Evolutionary conservation across 1,140 invertebrate species (phyloP), one percentile per base, ranked within the genome.

Genomic region (Chrysopa pallens): DNA sequence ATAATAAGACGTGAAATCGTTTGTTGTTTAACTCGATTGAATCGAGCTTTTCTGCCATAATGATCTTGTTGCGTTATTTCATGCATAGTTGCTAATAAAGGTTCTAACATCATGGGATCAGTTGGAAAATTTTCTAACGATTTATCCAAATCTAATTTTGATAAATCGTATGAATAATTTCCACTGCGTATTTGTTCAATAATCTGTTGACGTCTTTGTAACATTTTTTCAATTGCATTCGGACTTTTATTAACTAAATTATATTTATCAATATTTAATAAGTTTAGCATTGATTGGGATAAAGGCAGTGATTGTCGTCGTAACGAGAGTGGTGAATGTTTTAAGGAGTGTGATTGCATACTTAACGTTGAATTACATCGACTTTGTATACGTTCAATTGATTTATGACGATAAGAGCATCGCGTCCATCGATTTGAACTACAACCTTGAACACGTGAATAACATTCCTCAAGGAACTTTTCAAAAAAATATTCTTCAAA

Each of bases 1-100:
- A 68, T 64, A 29, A 66, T 58, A 43, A 71, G 62, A 45, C 57
- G 60, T 2, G 64, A 51, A 44, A 70, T 59, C 49, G 66, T 68
- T 8, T 63, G 52, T 39, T 67, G 59, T 44, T 70, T 64, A 8
- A 56, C 55, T 36, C 56, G 56, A 27, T 52, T 51, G 14, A 58
- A 43, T 29, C 52, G 46, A 40, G 46, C 39, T 36, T 55, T 60
- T 29, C 58, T 56, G 5, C 13, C 23, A 44, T 44, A 31, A 48
- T 48, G 17, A 49, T 50, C 42, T 42, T 51, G 41, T 46, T 40
- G 17, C 38, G 52, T 37, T 47, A 42, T 42, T 58, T 42, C 54
- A 52, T 15, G 59, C 46, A 47, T 58, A 23, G 17, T 23, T 56
- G 67, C 46, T 5, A 69, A 40, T 37, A 69, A 44, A 8, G 68